Evolutionary conservation across 2,888 invertebrate species (phyloP).

Genomic region (Nemotelus nigrinus): DNA sequence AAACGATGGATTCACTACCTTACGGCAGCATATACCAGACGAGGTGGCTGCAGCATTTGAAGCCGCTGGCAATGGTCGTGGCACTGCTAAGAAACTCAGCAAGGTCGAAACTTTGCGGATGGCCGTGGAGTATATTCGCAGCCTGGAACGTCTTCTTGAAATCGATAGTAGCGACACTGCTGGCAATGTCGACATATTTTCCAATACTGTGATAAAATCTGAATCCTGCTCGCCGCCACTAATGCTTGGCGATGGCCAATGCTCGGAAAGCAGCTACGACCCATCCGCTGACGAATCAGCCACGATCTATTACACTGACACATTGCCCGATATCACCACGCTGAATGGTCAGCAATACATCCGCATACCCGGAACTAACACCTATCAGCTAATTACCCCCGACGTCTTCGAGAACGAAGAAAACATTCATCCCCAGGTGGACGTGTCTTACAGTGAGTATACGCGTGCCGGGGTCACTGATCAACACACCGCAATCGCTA

Average conservation of each 20-base stretch:
- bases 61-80: slow-evolving; percentile 69
- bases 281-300: slow-evolving; percentile 46
- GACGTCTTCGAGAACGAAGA: slow-evolving; percentile 73
- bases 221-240: slow-evolving; percentile 52
- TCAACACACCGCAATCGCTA: slow-evolving; percentile 52
- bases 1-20: slow-evolving; percentile 89
- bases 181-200: slow-evolving; percentile 33
- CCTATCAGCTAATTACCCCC: slow-evolving; percentile 72
- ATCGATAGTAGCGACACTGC: slow-evolving; percentile 66
- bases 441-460: slow-evolving; percentile 49
- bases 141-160: slow-evolving; percentile 78
- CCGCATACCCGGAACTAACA: slow-evolving; percentile 70
- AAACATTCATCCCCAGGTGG: slow-evolving; percentile 65
- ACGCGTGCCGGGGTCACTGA: slow-evolving; percentile 41
- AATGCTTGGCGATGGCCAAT: slow-evolving; percentile 27
- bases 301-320: slow-evolving; percentile 51
- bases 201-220: slow-evolving; percentile 58
- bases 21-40: slow-evolving; percentile 86
- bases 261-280: slow-evolving; percentile 47
- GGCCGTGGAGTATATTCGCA: slow-evolving; percentile 90
- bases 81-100: slow-evolving; percentile 81
- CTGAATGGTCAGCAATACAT: slow-evolving; percentile 69
- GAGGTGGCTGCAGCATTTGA: slow-evolving; percentile 79
- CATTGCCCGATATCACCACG: slow-evolving; percentile 65
- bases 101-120: slow-evolving; percentile 90